These are phyloP conservation scores for Choristoneura fumiferana DNA, from an alignment of 1,140 invertebrate genomes.

Conservation along the genomic window DNA sequence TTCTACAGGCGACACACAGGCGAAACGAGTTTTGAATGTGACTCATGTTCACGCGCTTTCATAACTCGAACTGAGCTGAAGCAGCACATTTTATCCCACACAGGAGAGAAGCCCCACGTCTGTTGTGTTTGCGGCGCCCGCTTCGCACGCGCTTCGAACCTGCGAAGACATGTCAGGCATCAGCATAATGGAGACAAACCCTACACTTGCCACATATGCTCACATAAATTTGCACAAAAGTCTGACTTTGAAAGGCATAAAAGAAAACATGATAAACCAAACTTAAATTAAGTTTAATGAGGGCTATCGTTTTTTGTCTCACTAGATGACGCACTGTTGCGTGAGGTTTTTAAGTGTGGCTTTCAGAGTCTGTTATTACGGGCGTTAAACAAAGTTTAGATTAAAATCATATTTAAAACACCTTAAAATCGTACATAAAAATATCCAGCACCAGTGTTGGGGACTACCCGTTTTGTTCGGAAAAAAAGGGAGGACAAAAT, in stretches of 20 bases:
- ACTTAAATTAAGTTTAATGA: conserved; percentile 16
- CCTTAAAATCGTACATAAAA: too few species aligned
- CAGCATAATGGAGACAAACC: conserved; percentile 42
- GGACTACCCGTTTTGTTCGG: conserved; percentile 8
- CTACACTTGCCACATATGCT: conserved; percentile 34
- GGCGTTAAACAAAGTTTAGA: too few species aligned
- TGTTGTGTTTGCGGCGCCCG: conserved; percentile 82
- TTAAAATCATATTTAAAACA: too few species aligned
- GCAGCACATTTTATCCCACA: conserved; percentile 82
- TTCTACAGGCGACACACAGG: conserved; percentile 79
- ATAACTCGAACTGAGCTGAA: conserved; percentile 73
- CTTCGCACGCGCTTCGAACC: conserved; percentile 66
- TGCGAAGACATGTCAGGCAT: conserved; percentile 60
- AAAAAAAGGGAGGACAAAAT: too few species aligned
- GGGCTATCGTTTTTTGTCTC: too few species aligned
- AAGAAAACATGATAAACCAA: conserved; percentile 33
- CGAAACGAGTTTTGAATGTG: conserved; percentile 80
- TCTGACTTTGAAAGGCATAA: conserved; percentile 40
- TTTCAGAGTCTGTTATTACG: too few species aligned
- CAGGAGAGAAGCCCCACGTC: conserved; percentile 81
- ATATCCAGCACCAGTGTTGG: conserved; percentile 20
- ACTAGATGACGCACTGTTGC: too few species aligned
- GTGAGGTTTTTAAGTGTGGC: too few species aligned
- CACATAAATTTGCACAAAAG: conserved; percentile 39
- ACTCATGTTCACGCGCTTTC: conserved; percentile 71